Conservation (phyloP, 2,797 vertebrate species). For the Poliocrania exsul region DNA sequence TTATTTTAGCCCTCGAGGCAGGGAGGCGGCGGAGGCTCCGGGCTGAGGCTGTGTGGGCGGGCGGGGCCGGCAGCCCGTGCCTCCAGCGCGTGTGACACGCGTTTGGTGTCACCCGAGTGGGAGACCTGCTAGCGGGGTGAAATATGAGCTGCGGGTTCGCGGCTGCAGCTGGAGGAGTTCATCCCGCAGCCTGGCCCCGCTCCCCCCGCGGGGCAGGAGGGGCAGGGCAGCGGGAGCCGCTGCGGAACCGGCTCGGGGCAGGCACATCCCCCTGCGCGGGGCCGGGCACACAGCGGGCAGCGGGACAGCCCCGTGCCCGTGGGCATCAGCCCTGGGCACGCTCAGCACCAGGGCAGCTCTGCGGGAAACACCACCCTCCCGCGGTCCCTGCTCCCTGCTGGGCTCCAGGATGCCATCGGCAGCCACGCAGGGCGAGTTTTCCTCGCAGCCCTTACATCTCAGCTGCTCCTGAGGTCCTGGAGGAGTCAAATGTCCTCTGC, state of each 20-base stretch:
- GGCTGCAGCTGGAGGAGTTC: conserved; percentile 20
- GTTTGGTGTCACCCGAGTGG: conserved; percentile 49
- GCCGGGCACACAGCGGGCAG: fast-evolving
- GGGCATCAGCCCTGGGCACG: not conserved
- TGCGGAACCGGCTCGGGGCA: not conserved
- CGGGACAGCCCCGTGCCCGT: fast-evolving
- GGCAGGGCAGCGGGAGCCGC: not conserved
- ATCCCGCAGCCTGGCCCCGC: not conserved
- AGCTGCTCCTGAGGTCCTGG: not conserved
- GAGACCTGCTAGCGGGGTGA: conserved; percentile 13
- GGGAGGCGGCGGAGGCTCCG: not conserved
- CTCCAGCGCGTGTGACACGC: conserved; percentile 39
- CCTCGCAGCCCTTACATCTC: not conserved
- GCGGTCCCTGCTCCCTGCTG: fast-evolving
- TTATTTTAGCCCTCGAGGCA: not conserved
- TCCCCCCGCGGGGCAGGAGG: not conserved
- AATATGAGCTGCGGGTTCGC: conserved; percentile 39
- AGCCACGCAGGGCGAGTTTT: fast-evolving
- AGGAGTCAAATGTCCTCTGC: not conserved
- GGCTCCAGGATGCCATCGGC: not conserved
- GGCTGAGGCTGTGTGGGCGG: not conserved
- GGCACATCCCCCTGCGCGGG: not conserved
- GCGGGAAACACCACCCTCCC: fast-evolving
- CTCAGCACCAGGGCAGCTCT: fast-evolving
- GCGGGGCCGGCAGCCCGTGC: not conserved